phyloP scores from a whole-genome alignment of 2,113 vertebrate genomes.

The Urocitellus parryii region DNA sequence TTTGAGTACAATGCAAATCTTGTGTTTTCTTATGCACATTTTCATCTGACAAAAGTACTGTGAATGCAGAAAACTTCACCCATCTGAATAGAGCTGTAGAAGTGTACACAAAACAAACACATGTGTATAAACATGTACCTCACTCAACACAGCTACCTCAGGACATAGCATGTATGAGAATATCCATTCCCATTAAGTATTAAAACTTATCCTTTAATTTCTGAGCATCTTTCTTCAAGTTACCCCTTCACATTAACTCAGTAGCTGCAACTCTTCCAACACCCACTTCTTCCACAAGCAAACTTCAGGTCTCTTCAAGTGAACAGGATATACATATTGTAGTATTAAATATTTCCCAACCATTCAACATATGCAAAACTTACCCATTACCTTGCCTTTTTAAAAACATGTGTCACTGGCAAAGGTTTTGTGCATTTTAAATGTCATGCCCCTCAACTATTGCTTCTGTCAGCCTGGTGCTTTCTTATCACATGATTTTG shows the following conservation, averaged over 20 bases:
- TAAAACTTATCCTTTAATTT: not conserved
- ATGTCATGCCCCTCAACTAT: not conserved
- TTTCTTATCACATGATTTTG: not conserved
- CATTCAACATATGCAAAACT: not conserved
- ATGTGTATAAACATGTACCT: accelerated
- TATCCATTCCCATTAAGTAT: not conserved
- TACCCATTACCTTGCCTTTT: not conserved
- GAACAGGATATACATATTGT: not conserved
- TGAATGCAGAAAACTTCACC: not conserved
- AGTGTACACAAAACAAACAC: not conserved
- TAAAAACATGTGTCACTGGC: not conserved
- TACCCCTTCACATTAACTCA: not conserved
- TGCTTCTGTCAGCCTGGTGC: not conserved
- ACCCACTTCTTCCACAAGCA: not conserved
- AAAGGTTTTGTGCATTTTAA: not conserved
- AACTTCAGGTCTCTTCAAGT: not conserved
- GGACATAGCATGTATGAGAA: not conserved
- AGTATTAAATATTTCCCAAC: not conserved
- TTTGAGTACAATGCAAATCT: not conserved
- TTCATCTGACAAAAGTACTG: not conserved
- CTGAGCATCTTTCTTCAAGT: not conserved
- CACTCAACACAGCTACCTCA: not conserved
- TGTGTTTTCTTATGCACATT: not conserved
- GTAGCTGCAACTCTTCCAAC: not conserved
- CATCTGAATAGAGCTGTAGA: not conserved